Evolutionary conservation across 1,140 invertebrate species (phyloP).

Genomic region (Gryon sp.): DNA sequence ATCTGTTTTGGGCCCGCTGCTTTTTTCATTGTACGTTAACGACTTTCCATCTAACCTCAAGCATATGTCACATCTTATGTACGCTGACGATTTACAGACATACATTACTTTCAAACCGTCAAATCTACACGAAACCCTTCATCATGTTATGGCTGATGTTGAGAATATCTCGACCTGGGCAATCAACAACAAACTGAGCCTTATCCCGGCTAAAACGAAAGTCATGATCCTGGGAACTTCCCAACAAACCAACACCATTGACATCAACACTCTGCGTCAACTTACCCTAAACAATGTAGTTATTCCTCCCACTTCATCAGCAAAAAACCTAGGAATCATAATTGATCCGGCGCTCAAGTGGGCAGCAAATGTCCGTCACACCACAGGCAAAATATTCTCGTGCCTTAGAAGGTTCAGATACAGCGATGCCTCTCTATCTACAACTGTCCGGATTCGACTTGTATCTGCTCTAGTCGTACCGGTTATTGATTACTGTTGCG

Average conservation of each 20-base stretch:
- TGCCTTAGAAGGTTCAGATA: not conserved
- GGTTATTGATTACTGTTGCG: not conserved
- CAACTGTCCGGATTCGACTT: not conserved
- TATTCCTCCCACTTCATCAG: no score
- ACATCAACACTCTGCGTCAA: no score
- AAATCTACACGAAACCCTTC: not conserved
- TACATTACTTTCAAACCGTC: not conserved
- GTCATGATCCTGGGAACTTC: no score
- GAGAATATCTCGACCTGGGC: not conserved
- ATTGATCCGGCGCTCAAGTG: not conserved
- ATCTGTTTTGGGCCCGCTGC: not conserved
- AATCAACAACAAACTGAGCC: not conserved
- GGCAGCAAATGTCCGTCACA: not conserved
- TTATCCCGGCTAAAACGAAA: not conserved
- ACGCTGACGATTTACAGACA: conserved; percentile 2
- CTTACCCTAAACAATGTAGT: no score
- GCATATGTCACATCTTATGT: not conserved
- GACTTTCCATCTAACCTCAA: not conserved
- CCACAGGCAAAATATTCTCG: not conserved
- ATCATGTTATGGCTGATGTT: not conserved
- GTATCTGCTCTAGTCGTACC: not conserved
- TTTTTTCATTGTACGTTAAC: not conserved
- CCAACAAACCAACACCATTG: no score
- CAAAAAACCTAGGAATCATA: no score
- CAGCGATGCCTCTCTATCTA: not conserved